These are phyloP conservation scores for Fragum fragum DNA, from an alignment of 2,888 invertebrate genomes.

Conservation along the genomic window DNA sequence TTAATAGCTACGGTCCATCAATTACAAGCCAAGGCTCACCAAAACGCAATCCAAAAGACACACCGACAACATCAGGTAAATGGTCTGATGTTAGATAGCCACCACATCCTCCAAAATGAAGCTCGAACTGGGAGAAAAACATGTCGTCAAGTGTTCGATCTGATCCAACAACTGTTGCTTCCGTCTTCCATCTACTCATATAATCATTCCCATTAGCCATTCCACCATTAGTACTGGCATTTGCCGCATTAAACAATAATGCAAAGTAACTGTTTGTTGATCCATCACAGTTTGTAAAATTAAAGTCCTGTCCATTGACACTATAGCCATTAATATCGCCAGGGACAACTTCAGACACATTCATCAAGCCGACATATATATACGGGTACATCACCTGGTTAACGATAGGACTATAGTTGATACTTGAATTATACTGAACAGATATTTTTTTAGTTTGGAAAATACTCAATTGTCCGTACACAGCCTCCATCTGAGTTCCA, in stretches of 20 bases:
- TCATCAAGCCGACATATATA: constrained; percentile 46
- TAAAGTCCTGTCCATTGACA: constrained; percentile 39
- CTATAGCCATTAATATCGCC: constrained; percentile 39
- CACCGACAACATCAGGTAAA: constrained; percentile 52
- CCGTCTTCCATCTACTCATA: constrained; percentile 50
- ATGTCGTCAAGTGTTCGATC: constrained; percentile 28
- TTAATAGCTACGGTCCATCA: no score
- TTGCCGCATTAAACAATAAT: neutral
- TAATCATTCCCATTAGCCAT: neutral
- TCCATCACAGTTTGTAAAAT: constrained; percentile 57
- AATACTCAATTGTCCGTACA: constrained; percentile 31
- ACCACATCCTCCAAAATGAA: constrained; percentile 67
- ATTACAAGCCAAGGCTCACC: no score
- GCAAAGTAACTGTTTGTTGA: constrained; percentile 26
- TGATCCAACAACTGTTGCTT: constrained; percentile 20
- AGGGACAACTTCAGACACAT: neutral
- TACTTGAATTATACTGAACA: constrained; percentile 41
- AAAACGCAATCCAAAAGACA: constrained; percentile 60
- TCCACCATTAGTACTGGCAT: neutral
- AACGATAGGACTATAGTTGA: constrained; percentile 18
- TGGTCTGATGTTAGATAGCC: constrained; percentile 54
- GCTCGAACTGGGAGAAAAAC: constrained; percentile 59
- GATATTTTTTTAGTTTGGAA: constrained; percentile 30
- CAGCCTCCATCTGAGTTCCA: constrained; percentile 37
- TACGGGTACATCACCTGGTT: constrained; percentile 41